phyloP scores from a whole-genome alignment of 2,113 vertebrate genomes.

The Bos taurus region ARS-UCD2.0 NC_037329.1:23596501-23597000 shows the following conservation, averaged over 20 bases:
- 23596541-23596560: too few species aligned
- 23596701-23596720: neutral
- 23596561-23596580: too few species aligned
- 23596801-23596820: neutral
- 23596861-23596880: neutral
- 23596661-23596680: neutral
- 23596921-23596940: neutral
- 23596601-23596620: too few species aligned
- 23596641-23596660: neutral
- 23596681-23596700: neutral
- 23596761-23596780: neutral
- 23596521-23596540: fast-evolving
- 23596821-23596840: neutral
- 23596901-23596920: neutral
- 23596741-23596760: neutral
- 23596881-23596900: neutral
- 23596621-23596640: neutral
- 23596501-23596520: too few species aligned
- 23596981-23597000: neutral
- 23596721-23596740: neutral
- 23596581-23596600: too few species aligned
- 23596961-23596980: neutral
- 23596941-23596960: neutral
- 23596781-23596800: neutral
- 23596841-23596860: neutral